A percentile compares a stretch with the other conserved stretches of the same genome.
Evolutionary conservation across 2,113 vertebrate genomes (phyloP).

Genomic region (human (Homo sapiens)): DNA sequence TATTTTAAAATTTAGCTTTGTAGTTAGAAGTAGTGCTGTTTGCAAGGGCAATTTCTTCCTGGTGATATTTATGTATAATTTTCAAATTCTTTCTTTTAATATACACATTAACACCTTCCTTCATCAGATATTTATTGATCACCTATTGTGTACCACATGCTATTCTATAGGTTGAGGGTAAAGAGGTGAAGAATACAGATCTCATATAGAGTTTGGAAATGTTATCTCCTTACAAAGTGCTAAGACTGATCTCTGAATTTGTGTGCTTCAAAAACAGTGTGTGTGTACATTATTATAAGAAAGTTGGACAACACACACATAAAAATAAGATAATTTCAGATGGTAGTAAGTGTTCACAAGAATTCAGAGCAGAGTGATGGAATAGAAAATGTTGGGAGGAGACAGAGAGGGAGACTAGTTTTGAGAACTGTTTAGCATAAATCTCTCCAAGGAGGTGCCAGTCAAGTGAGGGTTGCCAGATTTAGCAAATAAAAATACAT

Average conservation of each 20-base stretch:
- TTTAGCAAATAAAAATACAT: neutral
- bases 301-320: neutral
- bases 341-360: neutral
- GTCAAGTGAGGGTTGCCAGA: neutral
- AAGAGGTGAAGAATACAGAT: neutral
- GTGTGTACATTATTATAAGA: neutral
- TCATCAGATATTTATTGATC: neutral
- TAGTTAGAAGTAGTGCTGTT: neutral
- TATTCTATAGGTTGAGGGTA: neutral
- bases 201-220: neutral
- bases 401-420: neutral
- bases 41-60: neutral
- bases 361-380: neutral
- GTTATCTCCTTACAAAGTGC: neutral
- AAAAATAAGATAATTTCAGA: slow-evolving; percentile 8
- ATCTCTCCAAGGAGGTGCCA: neutral
- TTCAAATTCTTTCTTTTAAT: neutral
- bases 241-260: neutral
- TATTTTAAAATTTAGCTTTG: neutral
- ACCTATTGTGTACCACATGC: neutral
- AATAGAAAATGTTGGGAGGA: neutral
- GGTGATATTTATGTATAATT: neutral
- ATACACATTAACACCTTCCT: neutral
- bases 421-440: neutral
- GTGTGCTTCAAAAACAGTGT: neutral